Base-by-base conservation (phyloP, 2,888 invertebrate genomes). In the Tetrapedia diversipes region DNA sequence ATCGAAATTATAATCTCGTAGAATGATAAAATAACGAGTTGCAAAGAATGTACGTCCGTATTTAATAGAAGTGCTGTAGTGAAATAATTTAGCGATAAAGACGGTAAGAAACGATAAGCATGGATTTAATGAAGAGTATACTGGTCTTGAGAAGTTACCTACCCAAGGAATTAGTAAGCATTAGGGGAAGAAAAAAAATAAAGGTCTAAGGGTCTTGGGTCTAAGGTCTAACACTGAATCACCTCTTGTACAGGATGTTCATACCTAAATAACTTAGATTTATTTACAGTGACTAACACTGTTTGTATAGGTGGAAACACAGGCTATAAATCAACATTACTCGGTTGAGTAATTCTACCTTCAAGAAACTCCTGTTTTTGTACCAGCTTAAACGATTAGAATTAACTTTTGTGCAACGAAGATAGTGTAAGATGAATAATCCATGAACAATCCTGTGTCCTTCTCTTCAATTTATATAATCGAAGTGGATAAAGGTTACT, bases 211-310 rank as follows among this genome's bases (percentile, higher is more conserved):
- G 29, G 10, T n/a, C n/a, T n/a, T n/a, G n/a, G n/a, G n/a, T n/a
- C n/a, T n/a, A n/a, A n/a, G n/a, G n/a, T n/a, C n/a, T 32, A 11
- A 16, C n/a, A 34, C 24, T 54, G 43, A 65, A 27, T 43, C 53
- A 65, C n/a, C n/a, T 22, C 10, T 22, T 16, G 22, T n/a, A 11
- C 39, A 32, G 14, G 39, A 41, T 24, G 19, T 34, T 63, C 37
- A 22, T 27, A 37, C 49, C 14, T 34, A 32, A 63, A 19, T 19
- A 49, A 19, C 8, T 16, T 16, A 34, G 1, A 10, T 16, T 24
- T 47, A 29, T 53, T 64, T 29, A 19, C 14, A 14, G 24, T 53
- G 41, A 64, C 63, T 64, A 63, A 51, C 6, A 27, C 24, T 11
- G 24, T 49, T 19, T 6, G 11, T 63, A 39, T 14, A 22, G 16